phyloP scores from a whole-genome alignment of 2,797 vertebrate genomes.

The Sebastes steindachneri region DNA sequence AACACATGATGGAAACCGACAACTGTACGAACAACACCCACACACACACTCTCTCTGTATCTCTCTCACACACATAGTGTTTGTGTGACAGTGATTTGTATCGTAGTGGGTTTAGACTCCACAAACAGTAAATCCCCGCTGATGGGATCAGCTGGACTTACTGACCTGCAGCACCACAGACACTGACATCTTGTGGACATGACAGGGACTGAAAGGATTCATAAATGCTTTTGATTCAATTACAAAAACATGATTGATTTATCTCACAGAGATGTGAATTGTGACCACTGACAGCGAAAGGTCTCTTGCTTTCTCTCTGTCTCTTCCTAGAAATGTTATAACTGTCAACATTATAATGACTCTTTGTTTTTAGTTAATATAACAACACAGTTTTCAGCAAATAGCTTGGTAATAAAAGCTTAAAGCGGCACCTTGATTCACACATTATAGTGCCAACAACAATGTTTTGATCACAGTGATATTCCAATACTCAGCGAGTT shows the following conservation, averaged over 20 bases:
- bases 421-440: neutral
- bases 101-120: slow-evolving; percentile 41
- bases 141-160: slow-evolving; percentile 70
- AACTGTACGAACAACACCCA: neutral
- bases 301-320: neutral
- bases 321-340: neutral
- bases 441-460: neutral
- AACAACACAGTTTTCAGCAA: neutral
- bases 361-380: neutral
- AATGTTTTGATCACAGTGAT: neutral
- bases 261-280: neutral
- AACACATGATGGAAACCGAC: neutral
- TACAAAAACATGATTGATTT: neutral
- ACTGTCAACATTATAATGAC: neutral
- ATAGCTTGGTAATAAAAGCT: neutral
- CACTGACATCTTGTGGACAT: slow-evolving; percentile 71
- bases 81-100: slow-evolving; percentile 37
- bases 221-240: neutral
- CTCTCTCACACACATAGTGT: neutral
- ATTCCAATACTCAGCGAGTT: neutral
- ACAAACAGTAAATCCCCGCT: slow-evolving; percentile 60
- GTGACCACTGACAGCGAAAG: neutral
- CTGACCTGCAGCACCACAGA: slow-evolving; percentile 33
- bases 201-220: slow-evolving; percentile 11
- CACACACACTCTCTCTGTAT: neutral